Evolutionary conservation across 2,113 vertebrate species (phyloP), one percentile per base, ranked within the genome.

Genomic region (Malurus melanocephalus): DNA sequence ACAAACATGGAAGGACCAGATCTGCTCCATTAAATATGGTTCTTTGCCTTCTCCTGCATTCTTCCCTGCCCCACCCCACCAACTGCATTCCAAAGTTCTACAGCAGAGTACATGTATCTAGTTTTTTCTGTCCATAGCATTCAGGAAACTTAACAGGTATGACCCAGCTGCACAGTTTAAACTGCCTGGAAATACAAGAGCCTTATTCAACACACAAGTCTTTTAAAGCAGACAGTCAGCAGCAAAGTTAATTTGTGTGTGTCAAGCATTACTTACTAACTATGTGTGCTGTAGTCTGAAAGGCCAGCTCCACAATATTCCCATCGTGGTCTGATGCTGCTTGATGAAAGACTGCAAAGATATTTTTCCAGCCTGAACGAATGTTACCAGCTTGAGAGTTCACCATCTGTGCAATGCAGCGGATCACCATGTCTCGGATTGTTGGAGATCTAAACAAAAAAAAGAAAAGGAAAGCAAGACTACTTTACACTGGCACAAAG

Each of bases 281-380:
- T 12, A 99, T 99, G 94, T 99, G 99, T 16, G 98, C 98, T 2
- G 99, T 99, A 57, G 98, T 99, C 92, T 99, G 99, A 93, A 99
- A 99, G 56, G 99, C 99, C 68, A 99, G 96, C 95, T 99, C 99
- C 90, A 99, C 99, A 3, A 99, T 99, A 69, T 98, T 98, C 80
- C 99, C 98, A 21, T 99, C 98, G 0, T 98, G 98, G 89, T 99
- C 99, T 0, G 98, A 98, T 0, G 99, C 99, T 4, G 99, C 99
- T 89, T 99, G 99, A 93, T 99, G 99, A 94, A 99, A 99, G 75
- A 99, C 99, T 1, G 99, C 98, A 92, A 99, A 99, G 93, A 99
- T 99, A 90, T 99, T 99, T 93, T 99, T 99, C 99, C 99, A 99
- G n/a, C 99, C 99, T 4, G 99, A 99, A 60, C 99, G 99, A 94